These are phyloP conservation scores for Zootermopsis nevadensis DNA, from an alignment of 2,888 invertebrate genomes.

Conservation along the genomic window DNA sequence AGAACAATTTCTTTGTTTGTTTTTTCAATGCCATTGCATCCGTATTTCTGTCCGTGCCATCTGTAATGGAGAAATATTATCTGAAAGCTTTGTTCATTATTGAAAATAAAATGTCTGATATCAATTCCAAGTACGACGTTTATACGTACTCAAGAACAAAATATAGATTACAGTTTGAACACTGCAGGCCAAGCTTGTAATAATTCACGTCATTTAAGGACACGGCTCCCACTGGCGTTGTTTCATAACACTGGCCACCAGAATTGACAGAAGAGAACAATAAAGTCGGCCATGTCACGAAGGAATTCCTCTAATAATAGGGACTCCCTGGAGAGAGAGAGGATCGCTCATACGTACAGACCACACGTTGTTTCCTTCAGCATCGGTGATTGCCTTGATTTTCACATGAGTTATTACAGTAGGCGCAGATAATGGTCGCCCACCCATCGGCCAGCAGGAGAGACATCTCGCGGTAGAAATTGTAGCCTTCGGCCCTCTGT, in stretches of 20 bases:
- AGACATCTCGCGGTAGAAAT: not conserved
- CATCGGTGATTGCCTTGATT: slow-evolving; percentile 10
- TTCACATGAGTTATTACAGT: slow-evolving; percentile 10
- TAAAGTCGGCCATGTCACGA: slow-evolving; percentile 3
- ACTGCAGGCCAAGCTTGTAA: not conserved
- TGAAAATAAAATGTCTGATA: too few relatives aligned
- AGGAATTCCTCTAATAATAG: slow-evolving; percentile 13
- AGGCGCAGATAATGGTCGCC: slow-evolving; percentile 7
- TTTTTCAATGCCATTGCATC: too few relatives aligned
- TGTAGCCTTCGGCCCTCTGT: not conserved
- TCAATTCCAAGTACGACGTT: not conserved
- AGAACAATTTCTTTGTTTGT: too few relatives aligned
- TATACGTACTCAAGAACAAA: slow-evolving; percentile 1
- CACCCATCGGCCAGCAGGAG: not conserved
- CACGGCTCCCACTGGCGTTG: not conserved
- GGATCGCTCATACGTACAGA: not conserved
- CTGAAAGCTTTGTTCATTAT: too few relatives aligned
- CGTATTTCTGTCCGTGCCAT: too few relatives aligned
- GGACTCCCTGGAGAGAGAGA: not conserved
- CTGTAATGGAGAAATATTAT: too few relatives aligned
- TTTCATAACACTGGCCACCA: too few relatives aligned
- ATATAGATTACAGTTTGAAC: not conserved
- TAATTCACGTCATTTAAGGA: not conserved
- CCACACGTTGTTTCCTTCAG: not conserved
- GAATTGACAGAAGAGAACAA: not conserved